Evolutionary conservation across 2,888 invertebrate genomes (phyloP), one percentile per base, ranked within the genome.

Genomic region (Tanypteryx hageni): DNA sequence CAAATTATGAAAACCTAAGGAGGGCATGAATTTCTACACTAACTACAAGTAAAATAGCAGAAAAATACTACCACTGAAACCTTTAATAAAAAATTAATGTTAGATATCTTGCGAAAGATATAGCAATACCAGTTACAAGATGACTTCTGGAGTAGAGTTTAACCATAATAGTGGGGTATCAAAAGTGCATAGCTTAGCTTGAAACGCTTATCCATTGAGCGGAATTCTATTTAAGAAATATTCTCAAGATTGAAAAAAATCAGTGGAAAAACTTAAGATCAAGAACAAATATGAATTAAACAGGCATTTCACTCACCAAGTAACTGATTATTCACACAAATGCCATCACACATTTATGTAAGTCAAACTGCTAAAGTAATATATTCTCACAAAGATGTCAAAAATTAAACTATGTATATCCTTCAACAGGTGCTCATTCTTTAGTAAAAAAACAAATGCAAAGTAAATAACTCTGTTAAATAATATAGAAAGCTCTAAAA

Each of bases 101-200:
- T 22, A 68, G 22, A 68, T 8, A 76, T 27, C 76, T 27, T 44
- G 44, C 5, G 44, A 44, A 44, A 44, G 44, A 44, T 44, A 76
- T 11, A 76, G 76, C 27, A n/a, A 76, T 76, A 76, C 22, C 22
- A 13, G 13, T 13, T 76, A 16, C 59, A 76, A 27, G 76, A 44
- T 44, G 76, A 27, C 76, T 27, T 76, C 64, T 44, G 27, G 31
- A 59, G 86, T 86, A 89, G 89, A 64, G 89, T 64, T 18, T 44
- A 89, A 64, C 89, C 89, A 68, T 89, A 89, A 89, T 89, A 89
- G 22, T 89, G 89, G 89, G 89, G 68, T 89, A 89, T 68, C 89
- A 64, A 44, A 31, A 64, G 44, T 83, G 83, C 83, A 83, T 83
- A 57, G n/a, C 56, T 83, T 44, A 89, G 68, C 64, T 89, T 64